Evolutionary conservation across 2,888 invertebrate genomes (phyloP), one percentile per base, ranked within the genome.

Genomic region (Lasius fuliginosus): DNA sequence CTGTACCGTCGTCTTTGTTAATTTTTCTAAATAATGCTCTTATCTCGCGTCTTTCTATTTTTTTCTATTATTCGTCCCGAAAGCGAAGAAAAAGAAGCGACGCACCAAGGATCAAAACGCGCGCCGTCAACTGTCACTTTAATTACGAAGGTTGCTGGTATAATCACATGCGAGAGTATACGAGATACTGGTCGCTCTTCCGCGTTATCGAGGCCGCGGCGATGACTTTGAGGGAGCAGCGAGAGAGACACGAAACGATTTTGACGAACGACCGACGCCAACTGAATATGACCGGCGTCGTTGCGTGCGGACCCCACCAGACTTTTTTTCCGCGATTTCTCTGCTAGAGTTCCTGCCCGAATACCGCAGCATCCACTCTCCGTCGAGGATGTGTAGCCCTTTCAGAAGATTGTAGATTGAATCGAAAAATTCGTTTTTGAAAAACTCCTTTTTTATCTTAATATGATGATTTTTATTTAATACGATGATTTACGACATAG

Each of bases 231-330:
- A 30, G n/a, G n/a, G 69, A 77, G 60, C 73, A 27, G 27, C 36
- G 30, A 81, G 23, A 73, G 60, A 27, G n/a, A 12, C 23, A 1
- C 85, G 89, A 85, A 62, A 86, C 88, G 89, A 88, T 90, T 90
- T 90, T 89, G 85, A 60, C 85, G 90, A 91, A 86, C 86, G 91
- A 87, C 87, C 68, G 83, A 84, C 86, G 84, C 73, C 89, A 88
- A 92, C 92, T 91, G 92, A 90, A 86, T 83, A 79, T 83, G 83
- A 87, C 86, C 85, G 71, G 40, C 46, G 82, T 53, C 83, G 83
- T 74, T 74, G 49, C 49, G 11, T 33, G 58, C 56, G 18, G 79
- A 68, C 53, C 77, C 74, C 81, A 84, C 36, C 49, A 60, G 69
- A 65, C 71, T 74, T 84, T 64, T 75, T 79, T 33, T 36, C 77